Percentiles rank a stretch among this genome's conserved stretches.
phyloP scores from a whole-genome alignment of 2,113 vertebrate species.

The Colistium nudipinnis region DNA sequence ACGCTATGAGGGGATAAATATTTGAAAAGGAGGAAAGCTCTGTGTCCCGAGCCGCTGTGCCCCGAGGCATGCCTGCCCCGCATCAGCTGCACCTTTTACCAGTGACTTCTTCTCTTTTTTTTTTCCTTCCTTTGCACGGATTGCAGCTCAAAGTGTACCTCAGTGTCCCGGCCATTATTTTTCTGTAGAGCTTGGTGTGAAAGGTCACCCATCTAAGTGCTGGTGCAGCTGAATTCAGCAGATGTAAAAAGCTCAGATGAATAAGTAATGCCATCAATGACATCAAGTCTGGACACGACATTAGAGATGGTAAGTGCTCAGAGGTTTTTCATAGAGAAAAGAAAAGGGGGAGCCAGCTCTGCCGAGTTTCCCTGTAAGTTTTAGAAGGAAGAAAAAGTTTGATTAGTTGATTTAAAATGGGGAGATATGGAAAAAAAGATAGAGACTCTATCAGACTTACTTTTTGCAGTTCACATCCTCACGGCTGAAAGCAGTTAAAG shows the following conservation, averaged over 20 bases:
- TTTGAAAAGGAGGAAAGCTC: slow-evolving; percentile 71
- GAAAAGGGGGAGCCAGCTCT: slow-evolving; percentile 32
- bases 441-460: slow-evolving; percentile 21
- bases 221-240: slow-evolving; percentile 41
- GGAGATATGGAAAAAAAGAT: slow-evolving; percentile 14
- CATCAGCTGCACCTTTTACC: slow-evolving; percentile 50
- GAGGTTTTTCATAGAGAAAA: slow-evolving; percentile 43
- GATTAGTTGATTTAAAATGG: slow-evolving; percentile 66
- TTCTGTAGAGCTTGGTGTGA: slow-evolving; percentile 46
- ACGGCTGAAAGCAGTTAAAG: slow-evolving; percentile 27
- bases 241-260: slow-evolving; percentile 54
- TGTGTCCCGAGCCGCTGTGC: slow-evolving; percentile 38
- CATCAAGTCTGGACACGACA: slow-evolving; percentile 45
- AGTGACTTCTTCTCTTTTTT: background rate
- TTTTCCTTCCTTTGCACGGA: slow-evolving; percentile 34
- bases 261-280: slow-evolving; percentile 62
- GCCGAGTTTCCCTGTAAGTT: slow-evolving; percentile 42
- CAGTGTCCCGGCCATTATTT: slow-evolving; percentile 45
- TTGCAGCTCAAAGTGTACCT: slow-evolving; percentile 35
- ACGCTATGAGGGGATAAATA: slow-evolving; percentile 71
- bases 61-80: slow-evolving; percentile 29
- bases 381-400: slow-evolving; percentile 39
- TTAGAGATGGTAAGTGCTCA: slow-evolving; percentile 56
- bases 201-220: slow-evolving; percentile 69
- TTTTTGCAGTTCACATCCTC: slow-evolving; percentile 15